A percentile compares a stretch with the other conserved stretches of the same genome.
Conservation (phyloP, 2,888 invertebrate species). For the Dermolepida albohirtum region DNA sequence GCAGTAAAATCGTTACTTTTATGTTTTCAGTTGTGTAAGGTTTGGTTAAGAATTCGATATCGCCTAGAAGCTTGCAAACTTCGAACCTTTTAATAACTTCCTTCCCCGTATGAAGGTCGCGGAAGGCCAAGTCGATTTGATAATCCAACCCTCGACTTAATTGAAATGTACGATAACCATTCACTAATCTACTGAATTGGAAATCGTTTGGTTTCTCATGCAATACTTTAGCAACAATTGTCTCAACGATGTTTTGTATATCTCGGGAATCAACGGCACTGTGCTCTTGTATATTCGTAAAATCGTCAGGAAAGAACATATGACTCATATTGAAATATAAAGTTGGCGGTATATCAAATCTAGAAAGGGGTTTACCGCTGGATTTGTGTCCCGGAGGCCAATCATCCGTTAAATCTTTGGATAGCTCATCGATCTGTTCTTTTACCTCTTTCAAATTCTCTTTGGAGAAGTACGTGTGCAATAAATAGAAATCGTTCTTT, state of each 20-base stretch:
- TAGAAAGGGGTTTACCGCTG: slow-evolving; percentile 75
- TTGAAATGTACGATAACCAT: slow-evolving; percentile 84
- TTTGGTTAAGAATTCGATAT: slow-evolving; percentile 89
- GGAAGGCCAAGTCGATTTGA: slow-evolving; percentile 77
- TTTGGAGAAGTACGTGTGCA: slow-evolving; percentile 79
- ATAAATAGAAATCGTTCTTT: slow-evolving; percentile 73
- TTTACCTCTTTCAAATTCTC: slow-evolving; percentile 63
- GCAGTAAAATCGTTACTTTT: slow-evolving; percentile 81
- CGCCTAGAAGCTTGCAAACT: slow-evolving; percentile 85
- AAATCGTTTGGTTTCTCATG: slow-evolving; percentile 67
- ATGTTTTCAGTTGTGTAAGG: slow-evolving; percentile 97
- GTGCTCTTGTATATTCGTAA: slow-evolving; percentile 75
- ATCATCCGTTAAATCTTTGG: slow-evolving; percentile 56
- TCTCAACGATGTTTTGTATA: slow-evolving; percentile 60
- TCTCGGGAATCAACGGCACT: slow-evolving; percentile 77
- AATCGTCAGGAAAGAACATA: slow-evolving; percentile 84
- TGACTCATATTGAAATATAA: slow-evolving; percentile 87
- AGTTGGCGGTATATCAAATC: slow-evolving; percentile 89
- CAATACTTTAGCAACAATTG: slow-evolving; percentile 21
- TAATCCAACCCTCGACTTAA: slow-evolving; percentile 89
- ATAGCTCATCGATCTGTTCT: slow-evolving; percentile 19
- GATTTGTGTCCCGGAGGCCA: slow-evolving; percentile 84
- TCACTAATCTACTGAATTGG: slow-evolving; percentile 70
- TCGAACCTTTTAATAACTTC: slow-evolving; percentile 75
- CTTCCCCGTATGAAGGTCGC: slow-evolving; percentile 64